These are phyloP conservation scores for Temnopleurus reevesii DNA, from an alignment of 53 echinoderm and acorn worm species.

Conservation along the genomic window DNA sequence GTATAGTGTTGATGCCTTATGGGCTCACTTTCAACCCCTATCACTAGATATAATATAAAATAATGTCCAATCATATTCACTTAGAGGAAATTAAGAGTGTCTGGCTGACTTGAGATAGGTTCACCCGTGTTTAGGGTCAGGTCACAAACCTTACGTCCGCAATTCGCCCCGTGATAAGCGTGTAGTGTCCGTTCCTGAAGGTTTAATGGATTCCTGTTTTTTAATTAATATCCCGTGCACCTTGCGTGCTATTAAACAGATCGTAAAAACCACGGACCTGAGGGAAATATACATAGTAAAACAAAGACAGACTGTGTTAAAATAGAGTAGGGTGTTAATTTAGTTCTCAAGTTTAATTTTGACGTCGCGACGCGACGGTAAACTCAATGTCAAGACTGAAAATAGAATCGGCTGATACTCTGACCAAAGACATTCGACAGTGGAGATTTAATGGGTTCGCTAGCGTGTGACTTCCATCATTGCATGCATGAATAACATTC, in stretches of 20 bases:
- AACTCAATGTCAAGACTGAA: not conserved
- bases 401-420: not conserved
- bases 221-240: conserved; percentile 27
- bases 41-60: not conserved
- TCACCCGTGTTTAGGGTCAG: not conserved
- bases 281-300: no score
- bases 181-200: not conserved
- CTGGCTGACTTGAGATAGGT: not conserved
- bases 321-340: not conserved
- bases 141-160: not conserved
- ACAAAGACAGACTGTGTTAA: not conserved
- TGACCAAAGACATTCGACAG: no score
- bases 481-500: no score
- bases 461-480: no score
- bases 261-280: no score
- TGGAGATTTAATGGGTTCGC: no score
- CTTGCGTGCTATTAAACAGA: conserved; percentile 20
- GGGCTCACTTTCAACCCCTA: no score
- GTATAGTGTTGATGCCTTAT: no score
- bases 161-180: not conserved
- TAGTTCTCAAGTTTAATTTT: not conserved
- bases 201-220: not conserved
- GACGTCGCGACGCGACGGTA: not conserved
- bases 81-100: conserved; percentile 8
- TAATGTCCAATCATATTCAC: not conserved